These are phyloP conservation scores for Drosophila hawaiiensis DNA, from an alignment of 2,888 invertebrate species.

Conservation along the genomic window DNA sequence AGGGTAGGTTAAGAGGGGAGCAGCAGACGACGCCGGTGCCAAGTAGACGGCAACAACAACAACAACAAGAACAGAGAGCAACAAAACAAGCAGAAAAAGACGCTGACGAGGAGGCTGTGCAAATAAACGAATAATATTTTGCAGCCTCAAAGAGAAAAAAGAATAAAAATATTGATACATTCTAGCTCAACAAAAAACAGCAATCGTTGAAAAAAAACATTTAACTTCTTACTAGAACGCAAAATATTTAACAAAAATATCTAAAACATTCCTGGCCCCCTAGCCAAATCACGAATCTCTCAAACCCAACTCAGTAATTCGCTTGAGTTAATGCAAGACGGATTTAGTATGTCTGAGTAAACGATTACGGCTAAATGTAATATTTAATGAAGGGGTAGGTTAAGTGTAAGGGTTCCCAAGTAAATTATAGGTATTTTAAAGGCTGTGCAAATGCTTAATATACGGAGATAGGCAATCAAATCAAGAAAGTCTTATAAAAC, in stretches of 20 bases:
- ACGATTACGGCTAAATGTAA: slow-evolving; percentile 29
- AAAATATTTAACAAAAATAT: slow-evolving; percentile 34
- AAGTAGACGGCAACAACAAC: slow-evolving; percentile 61
- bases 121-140: slow-evolving; percentile 77
- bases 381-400: not conserved
- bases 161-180: slow-evolving; percentile 4
- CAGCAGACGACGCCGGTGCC: slow-evolving; percentile 62
- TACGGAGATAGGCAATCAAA: not conserved
- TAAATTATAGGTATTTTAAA: not conserved
- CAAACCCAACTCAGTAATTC: slow-evolving; percentile 55
- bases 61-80: slow-evolving; percentile 29
- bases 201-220: slow-evolving; percentile 4
- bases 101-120: slow-evolving; percentile 42
- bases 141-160: slow-evolving; percentile 53
- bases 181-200: slow-evolving; percentile 14
- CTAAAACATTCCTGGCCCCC: slow-evolving; percentile 6
- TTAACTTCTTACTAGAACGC: slow-evolving; percentile 14
- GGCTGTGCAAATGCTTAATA: not conserved
- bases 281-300: slow-evolving; percentile 41
- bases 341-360: slow-evolving; percentile 33
- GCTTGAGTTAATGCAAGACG: slow-evolving; percentile 50
- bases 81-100: slow-evolving; percentile 20
- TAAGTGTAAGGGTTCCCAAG: not conserved
- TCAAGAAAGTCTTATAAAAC: not conserved
- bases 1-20: not conserved